Evolutionary conservation across 2,113 vertebrate species (phyloP), one percentile per base, ranked within the genome.

Genomic region (Herpetotheres cachinnans): DNA sequence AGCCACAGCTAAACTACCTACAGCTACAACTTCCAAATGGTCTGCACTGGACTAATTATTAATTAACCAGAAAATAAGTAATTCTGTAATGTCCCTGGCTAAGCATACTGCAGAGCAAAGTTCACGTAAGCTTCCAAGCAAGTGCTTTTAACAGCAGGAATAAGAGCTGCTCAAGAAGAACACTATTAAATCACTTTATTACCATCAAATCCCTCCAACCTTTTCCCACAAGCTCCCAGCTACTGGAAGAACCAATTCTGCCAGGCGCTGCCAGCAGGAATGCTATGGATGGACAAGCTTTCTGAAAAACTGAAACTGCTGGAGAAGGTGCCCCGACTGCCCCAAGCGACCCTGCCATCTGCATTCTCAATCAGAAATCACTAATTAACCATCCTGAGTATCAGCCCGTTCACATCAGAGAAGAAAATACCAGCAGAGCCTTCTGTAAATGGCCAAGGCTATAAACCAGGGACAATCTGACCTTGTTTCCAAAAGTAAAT

Each of bases 51-150:
- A 24, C 10, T 44, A 69, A 93, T 95, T 94, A 96, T n/a, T 84
- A 67, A 97, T 97, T 97, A 97, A 97, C 96, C 42, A 95, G 76
- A 69, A 50, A 95, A 88, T 61, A 54, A 74, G 77, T 92, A 56
- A 95, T 89, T 83, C 77, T 91, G 16, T 67, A 73, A 65, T 29
- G 27, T 65, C 20, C 63, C 80, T 73, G 49, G 18, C 24, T 36
- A 55, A 90, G 73, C 49, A 81, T 16, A 62, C n/a, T 61, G 77
- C 17, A 40, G 93, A 93, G 49, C 89, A 97, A 97, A 97, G 97
- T 95, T 92, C 96, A n/a, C 4, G 42, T 73, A 80, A 90, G 65
- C 59, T 82, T 94, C 67, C 73, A 88, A 76, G 70, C 34, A 72
- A 63, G 34, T 34, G 38, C 38, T 74, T 11, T 65, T 49, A 87